Percentiles rank a stretch among this genome's conserved stretches.
Evolutionary conservation across 2,888 invertebrate genomes (phyloP).

Genomic region (Pandemis corylana): DNA sequence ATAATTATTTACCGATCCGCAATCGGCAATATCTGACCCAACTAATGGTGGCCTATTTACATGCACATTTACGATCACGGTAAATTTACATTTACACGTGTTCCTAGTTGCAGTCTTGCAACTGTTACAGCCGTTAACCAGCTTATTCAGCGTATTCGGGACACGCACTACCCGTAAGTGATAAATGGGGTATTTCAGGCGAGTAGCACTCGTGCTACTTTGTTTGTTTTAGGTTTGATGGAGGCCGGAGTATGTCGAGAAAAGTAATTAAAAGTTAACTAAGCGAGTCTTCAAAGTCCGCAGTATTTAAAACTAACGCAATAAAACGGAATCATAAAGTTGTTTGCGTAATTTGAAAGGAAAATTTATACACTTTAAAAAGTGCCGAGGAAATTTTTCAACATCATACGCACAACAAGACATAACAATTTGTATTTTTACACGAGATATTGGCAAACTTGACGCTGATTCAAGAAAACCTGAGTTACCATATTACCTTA

Average conservation of each 20-base stretch:
- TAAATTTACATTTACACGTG: conserved; percentile 13
- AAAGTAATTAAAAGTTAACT: conserved; percentile 23
- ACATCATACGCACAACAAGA: background rate
- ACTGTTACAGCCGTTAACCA: conserved; percentile 8
- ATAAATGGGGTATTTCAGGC: conserved; percentile 12
- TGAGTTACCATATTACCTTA: too few relatives aligned
- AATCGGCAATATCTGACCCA: background rate
- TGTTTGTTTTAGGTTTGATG: background rate
- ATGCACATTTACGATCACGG: conserved; percentile 20
- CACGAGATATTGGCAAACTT: too few relatives aligned
- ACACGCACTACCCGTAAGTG: conserved; percentile 18
- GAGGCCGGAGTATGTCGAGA: conserved; percentile 13
- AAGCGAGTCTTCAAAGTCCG: conserved; percentile 19
- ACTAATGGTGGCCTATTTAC: conserved; percentile 17
- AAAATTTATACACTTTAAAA: background rate
- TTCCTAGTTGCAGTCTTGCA: conserved; percentile 18
- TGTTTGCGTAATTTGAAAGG: conserved; percentile 9
- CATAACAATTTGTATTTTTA: background rate
- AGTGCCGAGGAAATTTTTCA: background rate
- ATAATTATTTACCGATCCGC: conserved; percentile 6
- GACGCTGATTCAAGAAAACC: too few relatives aligned
- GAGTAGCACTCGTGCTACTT: background rate
- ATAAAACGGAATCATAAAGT: conserved; percentile 25
- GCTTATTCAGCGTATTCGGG: conserved; percentile 21
- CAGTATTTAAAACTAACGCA: conserved; percentile 20